phyloP scores from a whole-genome alignment of 1,140 invertebrate genomes.

The Atta cephalotes region DNA sequence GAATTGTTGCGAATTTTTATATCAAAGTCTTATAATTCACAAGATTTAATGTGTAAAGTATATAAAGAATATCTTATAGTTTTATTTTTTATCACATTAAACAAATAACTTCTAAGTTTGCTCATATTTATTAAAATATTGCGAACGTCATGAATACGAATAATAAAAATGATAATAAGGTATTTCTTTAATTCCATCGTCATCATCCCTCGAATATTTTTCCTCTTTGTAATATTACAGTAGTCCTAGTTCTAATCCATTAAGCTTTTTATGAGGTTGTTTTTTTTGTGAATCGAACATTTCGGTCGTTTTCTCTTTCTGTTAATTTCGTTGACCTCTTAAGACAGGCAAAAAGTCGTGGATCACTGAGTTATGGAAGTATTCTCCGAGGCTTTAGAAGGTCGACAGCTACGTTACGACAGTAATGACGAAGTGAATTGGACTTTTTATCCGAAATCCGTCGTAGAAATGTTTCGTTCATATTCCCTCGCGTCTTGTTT shows the following conservation, averaged over 20 bases:
- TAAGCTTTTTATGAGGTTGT: background rate
- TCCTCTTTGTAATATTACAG: background rate
- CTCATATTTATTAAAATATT: background rate
- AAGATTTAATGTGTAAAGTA: background rate
- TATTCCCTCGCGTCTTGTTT: background rate
- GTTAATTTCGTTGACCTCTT: conserved; percentile 42
- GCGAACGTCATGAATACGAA: background rate
- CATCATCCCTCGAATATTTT: background rate
- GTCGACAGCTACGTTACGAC: conserved; percentile 21
- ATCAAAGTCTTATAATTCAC: background rate
- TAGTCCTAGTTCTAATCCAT: background rate
- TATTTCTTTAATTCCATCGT: background rate
- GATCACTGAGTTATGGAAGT: conserved; percentile 56
- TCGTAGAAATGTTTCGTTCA: conserved; percentile 49
- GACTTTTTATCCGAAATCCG: conserved; percentile 49
- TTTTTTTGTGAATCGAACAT: conserved; percentile 20
- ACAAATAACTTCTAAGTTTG: background rate
- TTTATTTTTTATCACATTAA: background rate
- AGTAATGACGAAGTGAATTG: conserved; percentile 56
- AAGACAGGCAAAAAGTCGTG: conserved; percentile 16
- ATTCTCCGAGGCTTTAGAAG: conserved; percentile 31
- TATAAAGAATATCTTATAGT: background rate
- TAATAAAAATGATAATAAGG: too few relatives aligned
- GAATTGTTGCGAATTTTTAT: background rate
- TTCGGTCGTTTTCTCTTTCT: background rate